Evolutionary conservation across 2,888 invertebrate genomes (phyloP).

Genomic region (Dolichopus griseipennis): DNA sequence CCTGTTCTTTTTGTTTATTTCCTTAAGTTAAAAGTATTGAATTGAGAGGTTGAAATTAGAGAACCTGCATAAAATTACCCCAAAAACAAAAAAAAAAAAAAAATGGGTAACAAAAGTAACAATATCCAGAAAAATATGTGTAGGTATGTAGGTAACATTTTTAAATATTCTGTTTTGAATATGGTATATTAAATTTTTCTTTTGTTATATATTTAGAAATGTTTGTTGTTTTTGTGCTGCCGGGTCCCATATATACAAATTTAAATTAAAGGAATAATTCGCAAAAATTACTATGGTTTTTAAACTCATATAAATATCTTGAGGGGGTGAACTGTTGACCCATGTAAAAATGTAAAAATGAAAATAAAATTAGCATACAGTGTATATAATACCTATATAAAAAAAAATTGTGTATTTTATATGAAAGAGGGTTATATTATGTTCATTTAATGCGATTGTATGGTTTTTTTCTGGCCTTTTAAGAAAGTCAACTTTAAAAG

Average conservation of each 20-base stretch:
- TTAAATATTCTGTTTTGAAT: neutral
- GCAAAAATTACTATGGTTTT: neutral
- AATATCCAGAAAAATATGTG: neutral
- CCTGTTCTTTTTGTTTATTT: neutral
- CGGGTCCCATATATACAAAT: neutral
- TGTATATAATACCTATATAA: no score
- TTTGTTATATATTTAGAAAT: neutral
- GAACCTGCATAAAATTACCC: constrained; percentile 2
- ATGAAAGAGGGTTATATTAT: no score
- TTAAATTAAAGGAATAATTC: neutral
- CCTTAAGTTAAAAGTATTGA: neutral
- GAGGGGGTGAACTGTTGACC: neutral
- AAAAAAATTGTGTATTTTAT: no score
- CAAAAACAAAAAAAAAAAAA: neutral
- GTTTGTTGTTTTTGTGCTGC: neutral
- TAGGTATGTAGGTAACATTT: neutral
- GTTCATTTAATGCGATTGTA: no score
- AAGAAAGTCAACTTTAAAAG: no score
- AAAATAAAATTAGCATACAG: no score
- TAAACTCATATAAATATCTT: neutral
- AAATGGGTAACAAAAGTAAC: neutral
- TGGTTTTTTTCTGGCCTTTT: no score
- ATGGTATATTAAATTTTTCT: neutral
- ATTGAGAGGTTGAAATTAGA: neutral
- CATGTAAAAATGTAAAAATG: neutral